Evolutionary conservation across 2,797 vertebrate species (phyloP).

Genomic region (Buceros bicornis): DNA sequence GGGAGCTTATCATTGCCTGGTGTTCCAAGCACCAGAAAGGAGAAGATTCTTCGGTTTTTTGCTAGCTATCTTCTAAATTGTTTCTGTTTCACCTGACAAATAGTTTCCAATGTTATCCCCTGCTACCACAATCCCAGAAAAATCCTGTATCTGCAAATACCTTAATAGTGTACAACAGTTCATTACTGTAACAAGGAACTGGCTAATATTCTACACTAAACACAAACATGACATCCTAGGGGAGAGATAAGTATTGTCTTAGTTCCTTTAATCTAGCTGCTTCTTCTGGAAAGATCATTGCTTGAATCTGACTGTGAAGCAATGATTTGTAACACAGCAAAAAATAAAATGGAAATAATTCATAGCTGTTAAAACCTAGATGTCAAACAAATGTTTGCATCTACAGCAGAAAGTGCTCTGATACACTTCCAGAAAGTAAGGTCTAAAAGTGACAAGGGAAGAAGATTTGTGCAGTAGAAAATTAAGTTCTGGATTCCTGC

Average conservation of each 20-base stretch:
- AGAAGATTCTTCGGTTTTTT: neutral
- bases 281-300: neutral
- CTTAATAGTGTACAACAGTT: neutral
- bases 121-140: neutral
- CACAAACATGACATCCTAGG: neutral
- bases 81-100: neutral
- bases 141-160: neutral
- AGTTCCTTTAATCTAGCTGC: neutral
- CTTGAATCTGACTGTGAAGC: neutral
- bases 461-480: neutral
- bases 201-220: neutral
- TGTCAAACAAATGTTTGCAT: neutral
- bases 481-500: neutral
- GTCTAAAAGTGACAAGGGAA: neutral
- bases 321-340: neutral
- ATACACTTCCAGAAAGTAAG: neutral
- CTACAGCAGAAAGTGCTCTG: neutral
- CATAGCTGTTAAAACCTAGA: neutral
- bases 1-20: neutral
- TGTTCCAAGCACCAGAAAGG: neutral
- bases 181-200: neutral
- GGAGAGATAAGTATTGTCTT: neutral
- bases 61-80: neutral
- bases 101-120: neutral
- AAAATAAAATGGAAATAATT: neutral